Conservation (phyloP, 1,140 invertebrate species). For the Conopomorpha cramerella region DNA sequence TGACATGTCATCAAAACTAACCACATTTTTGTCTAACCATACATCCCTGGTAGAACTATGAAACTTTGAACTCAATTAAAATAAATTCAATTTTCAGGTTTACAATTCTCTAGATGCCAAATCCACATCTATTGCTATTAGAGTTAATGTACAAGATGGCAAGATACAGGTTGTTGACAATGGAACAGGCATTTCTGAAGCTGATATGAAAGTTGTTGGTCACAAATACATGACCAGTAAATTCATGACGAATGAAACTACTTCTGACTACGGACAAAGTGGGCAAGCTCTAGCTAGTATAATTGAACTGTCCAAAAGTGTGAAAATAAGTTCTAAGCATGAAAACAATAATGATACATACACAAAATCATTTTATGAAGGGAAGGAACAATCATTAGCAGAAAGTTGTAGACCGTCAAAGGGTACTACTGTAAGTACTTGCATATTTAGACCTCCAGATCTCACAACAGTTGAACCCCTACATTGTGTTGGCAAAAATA, state of each 20-base stretch:
- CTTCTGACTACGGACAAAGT: constrained; percentile 63
- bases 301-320: constrained; percentile 52
- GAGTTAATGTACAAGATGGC: constrained; percentile 62
- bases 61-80: too few species aligned
- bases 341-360: constrained; percentile 42
- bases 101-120: constrained; percentile 69
- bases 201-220: constrained; percentile 61
- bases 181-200: constrained; percentile 61
- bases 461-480: too few species aligned
- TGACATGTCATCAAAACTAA: too few species aligned
- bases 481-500: too few species aligned
- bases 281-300: constrained; percentile 71
- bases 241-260: too few species aligned
- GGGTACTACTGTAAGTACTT: constrained; percentile 67
- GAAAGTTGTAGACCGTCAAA: constrained; percentile 48
- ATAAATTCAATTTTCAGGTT: too few species aligned
- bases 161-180: constrained; percentile 72
- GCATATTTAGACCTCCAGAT: too few species aligned
- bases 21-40: too few species aligned
- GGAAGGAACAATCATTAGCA: constrained; percentile 21
- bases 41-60: too few species aligned
- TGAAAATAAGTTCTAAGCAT: constrained; percentile 62
- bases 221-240: constrained; percentile 68
- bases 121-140: constrained; percentile 65
- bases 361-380: constrained; percentile 38